Percentiles rank a stretch among this genome's conserved stretches.
These are phyloP conservation scores for Xenopus borealis DNA, from an alignment of 2,113 vertebrate species.

Conservation along the genomic window DNA sequence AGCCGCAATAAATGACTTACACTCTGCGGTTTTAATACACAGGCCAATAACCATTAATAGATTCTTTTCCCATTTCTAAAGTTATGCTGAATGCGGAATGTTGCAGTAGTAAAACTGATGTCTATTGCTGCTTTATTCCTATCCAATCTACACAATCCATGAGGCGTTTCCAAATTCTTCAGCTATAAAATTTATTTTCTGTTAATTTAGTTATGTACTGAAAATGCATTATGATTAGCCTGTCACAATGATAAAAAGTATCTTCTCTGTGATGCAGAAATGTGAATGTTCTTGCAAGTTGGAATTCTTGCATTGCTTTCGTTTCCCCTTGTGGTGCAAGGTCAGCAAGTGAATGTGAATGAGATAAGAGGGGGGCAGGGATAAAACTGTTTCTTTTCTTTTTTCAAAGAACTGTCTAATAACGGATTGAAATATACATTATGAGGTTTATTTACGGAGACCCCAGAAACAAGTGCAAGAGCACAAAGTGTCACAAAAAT, in stretches of 20 bases:
- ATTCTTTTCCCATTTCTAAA: not conserved
- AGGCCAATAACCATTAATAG: not conserved
- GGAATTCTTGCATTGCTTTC: not conserved
- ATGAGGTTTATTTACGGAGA: too few species aligned
- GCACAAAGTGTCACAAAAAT: too few species aligned
- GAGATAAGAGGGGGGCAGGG: not conserved
- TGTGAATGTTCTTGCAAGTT: not conserved
- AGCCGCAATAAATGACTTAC: too few species aligned
- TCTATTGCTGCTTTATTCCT: not conserved
- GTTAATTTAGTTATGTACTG: not conserved
- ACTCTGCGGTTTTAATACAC: not conserved
- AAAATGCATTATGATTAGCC: not conserved
- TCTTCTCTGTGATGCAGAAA: not conserved
- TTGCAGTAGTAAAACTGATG: not conserved
- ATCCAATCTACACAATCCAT: not conserved
- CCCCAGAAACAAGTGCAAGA: too few species aligned
- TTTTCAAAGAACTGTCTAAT: too few species aligned
- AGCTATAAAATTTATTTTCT: conserved; percentile 2
- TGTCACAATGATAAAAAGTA: not conserved
- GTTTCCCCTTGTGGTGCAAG: not conserved
- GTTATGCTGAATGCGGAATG: too few species aligned
- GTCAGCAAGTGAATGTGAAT: not conserved
- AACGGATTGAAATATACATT: too few species aligned
- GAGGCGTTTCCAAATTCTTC: conserved; percentile 3
- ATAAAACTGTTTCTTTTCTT: too few species aligned